Evolutionary conservation across 2,888 invertebrate species (phyloP).

Genomic region (Clanis bilineata): DNA sequence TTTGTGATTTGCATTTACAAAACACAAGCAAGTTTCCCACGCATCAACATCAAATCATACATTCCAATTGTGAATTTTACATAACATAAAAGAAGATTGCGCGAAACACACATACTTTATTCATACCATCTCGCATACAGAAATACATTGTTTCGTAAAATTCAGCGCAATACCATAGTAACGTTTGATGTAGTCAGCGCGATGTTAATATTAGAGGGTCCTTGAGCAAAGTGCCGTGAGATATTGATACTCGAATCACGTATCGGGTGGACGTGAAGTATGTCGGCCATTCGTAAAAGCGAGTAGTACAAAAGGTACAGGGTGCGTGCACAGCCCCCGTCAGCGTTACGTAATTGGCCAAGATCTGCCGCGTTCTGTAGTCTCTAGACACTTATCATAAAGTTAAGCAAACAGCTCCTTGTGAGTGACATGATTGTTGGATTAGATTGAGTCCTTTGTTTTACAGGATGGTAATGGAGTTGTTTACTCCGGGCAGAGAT

Average conservation of each 20-base stretch:
- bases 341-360: slow-evolving; percentile 13
- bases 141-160: background rate
- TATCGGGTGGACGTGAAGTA: slow-evolving; percentile 46
- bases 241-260: slow-evolving; percentile 51
- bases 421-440: slow-evolving; percentile 25
- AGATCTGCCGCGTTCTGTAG: background rate
- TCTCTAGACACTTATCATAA: slow-evolving; percentile 32
- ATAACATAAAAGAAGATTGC: background rate
- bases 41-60: background rate
- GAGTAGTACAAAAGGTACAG: slow-evolving; percentile 18
- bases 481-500: slow-evolving; percentile 40
- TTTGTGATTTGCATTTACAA: no score
- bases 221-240: slow-evolving; percentile 27
- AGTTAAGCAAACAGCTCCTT: slow-evolving; percentile 27
- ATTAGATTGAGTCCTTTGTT: slow-evolving; percentile 30
- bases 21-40: background rate
- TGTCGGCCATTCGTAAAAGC: slow-evolving; percentile 40
- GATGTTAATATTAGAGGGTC: slow-evolving; percentile 34
- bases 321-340: slow-evolving; percentile 9
- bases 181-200: slow-evolving; percentile 31
- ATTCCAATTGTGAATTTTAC: background rate
- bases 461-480: slow-evolving; percentile 27
- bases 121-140: background rate
- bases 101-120: background rate
- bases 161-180: slow-evolving; percentile 9